Evolutionary conservation across 30 jellyfish, hydroid and myxozoan genomes (phyloP).

Genomic region (Sanderia malayensis): DNA sequence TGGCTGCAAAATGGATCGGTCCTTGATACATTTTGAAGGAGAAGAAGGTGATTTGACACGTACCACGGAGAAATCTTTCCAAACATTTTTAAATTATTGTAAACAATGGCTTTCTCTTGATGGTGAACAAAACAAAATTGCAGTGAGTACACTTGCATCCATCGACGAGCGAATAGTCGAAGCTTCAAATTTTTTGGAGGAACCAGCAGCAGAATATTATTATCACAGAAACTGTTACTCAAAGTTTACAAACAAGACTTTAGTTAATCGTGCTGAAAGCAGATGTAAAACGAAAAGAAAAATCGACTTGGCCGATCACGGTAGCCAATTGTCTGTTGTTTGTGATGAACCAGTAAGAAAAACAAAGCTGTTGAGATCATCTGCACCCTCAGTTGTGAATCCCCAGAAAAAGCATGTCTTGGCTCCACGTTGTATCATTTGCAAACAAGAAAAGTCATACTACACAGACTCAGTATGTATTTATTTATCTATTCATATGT

Average conservation of each 20-base stretch:
- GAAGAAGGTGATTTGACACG: slow-evolving; percentile 8
- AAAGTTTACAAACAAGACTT: neutral
- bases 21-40: neutral
- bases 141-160: slow-evolving; percentile 5
- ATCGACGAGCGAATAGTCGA: slow-evolving; percentile 8
- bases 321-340: slow-evolving; percentile 2
- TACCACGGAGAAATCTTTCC: no score
- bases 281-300: neutral
- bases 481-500: neutral
- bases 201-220: no score
- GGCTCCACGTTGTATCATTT: slow-evolving; percentile 20
- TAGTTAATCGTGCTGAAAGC: neutral
- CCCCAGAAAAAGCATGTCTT: slow-evolving; percentile 15
- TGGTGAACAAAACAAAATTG: slow-evolving; percentile 17
- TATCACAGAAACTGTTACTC: slow-evolving; percentile 8
- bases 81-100: neutral
- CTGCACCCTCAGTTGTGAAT: slow-evolving; percentile 2
- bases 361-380: slow-evolving; percentile 20
- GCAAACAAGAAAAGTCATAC: slow-evolving; percentile 38
- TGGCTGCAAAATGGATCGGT: slow-evolving; percentile 1
- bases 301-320: neutral
- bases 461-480: slow-evolving; percentile 30
- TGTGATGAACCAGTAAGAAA: neutral
- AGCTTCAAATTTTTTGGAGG: slow-evolving; percentile 1
- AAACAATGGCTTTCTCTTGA: slow-evolving; percentile 18